These are phyloP conservation scores for Dendrophyllia cribrosa DNA, from an alignment of 64 coral and sea anemone species.

Conservation along the genomic window DNA sequence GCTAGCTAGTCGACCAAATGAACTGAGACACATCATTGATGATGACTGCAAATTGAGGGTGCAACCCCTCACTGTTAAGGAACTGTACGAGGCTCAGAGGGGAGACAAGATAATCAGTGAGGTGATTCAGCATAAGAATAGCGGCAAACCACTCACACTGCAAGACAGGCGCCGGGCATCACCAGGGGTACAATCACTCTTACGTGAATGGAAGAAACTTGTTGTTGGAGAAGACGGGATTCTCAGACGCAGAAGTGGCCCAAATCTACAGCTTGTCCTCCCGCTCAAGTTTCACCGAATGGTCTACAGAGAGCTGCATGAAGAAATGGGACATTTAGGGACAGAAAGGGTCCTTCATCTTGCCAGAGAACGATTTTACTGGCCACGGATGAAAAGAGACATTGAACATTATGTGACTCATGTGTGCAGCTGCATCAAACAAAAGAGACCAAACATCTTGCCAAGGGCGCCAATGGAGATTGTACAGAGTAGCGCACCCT, in stretches of 20 bases:
- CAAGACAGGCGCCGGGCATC: not conserved
- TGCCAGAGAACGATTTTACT: too few species aligned
- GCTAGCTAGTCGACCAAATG: not conserved
- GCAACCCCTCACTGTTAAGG: conserved; percentile 4
- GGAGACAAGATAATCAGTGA: not conserved
- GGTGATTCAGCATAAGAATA: not conserved
- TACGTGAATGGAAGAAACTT: not conserved
- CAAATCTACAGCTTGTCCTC: not conserved
- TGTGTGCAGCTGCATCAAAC: too few species aligned
- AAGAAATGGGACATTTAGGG: too few species aligned
- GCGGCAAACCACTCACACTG: not conserved
- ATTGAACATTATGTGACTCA: too few species aligned
- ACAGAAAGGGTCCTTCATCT: too few species aligned
- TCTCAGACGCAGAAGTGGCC: not conserved
- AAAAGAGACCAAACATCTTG: too few species aligned
- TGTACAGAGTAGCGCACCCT: too few species aligned
- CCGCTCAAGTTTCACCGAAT: not conserved
- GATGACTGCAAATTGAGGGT: not conserved
- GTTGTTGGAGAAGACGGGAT: not conserved
- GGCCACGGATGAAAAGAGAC: too few species aligned
- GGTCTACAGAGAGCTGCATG: too few species aligned
- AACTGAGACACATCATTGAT: not conserved
- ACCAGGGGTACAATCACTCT: not conserved
- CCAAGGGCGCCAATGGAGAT: too few species aligned
- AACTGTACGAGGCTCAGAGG: conserved; percentile 12